These are phyloP conservation scores for Euphydryas editha DNA, from an alignment of 2,888 invertebrate species.

Conservation along the genomic window DNA sequence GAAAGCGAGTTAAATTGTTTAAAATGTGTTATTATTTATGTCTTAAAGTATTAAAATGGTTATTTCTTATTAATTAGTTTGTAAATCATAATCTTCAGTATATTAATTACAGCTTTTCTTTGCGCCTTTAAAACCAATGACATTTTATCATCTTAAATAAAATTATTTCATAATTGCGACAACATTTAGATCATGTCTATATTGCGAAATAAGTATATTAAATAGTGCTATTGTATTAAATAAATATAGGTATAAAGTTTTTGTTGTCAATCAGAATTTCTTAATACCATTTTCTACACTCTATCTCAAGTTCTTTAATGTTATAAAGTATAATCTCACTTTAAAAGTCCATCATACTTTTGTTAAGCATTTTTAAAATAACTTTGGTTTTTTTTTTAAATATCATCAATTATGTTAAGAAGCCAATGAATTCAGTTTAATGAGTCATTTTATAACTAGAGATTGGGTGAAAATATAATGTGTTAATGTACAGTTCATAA, in stretches of 20 bases:
- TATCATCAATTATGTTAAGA: slow-evolving; percentile 50
- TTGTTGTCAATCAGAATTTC: slow-evolving; percentile 55
- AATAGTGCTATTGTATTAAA: slow-evolving; percentile 13
- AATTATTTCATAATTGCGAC: slow-evolving; percentile 6
- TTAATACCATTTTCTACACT: slow-evolving; percentile 76
- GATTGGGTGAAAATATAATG: slow-evolving; percentile 55
- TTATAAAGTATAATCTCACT: slow-evolving; percentile 23
- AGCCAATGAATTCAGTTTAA: slow-evolving; percentile 52
- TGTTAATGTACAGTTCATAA: slow-evolving; percentile 39
- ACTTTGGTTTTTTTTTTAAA: slow-evolving; percentile 49
- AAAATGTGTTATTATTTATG: slow-evolving; percentile 84
- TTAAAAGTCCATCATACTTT: slow-evolving; percentile 29
- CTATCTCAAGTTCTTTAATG: slow-evolving; percentile 62
- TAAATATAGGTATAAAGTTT: slow-evolving; percentile 47
- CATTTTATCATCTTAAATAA: slow-evolving; percentile 25
- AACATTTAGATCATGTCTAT: slow-evolving; percentile 15
- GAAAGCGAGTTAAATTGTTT: slow-evolving; percentile 83
- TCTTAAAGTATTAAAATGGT: slow-evolving; percentile 84
- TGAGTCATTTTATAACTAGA: slow-evolving; percentile 50
- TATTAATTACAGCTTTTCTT: slow-evolving; percentile 66
- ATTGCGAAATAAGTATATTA: slow-evolving; percentile 10
- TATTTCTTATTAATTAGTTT: slow-evolving; percentile 84
- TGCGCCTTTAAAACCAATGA: slow-evolving; percentile 69
- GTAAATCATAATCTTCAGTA: slow-evolving; percentile 79
- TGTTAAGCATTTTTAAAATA: slow-evolving; percentile 52